A percentile compares a stretch with the other conserved stretches of the same genome.
Evolutionary conservation across 2,888 invertebrate species (phyloP).

Genomic region (Acanthopleura granulata): DNA sequence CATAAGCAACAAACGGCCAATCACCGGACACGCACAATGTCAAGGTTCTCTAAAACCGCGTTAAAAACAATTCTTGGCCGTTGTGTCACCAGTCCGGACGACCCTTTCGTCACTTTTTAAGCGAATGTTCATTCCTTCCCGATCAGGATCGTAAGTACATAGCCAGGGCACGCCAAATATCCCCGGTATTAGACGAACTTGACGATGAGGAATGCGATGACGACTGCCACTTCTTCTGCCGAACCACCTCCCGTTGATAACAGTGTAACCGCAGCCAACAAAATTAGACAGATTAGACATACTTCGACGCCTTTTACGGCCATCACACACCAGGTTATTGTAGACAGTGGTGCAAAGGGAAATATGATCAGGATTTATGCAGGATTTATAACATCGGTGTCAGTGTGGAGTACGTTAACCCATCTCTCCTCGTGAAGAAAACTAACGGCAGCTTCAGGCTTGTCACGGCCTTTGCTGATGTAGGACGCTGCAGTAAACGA

Average conservation of each 20-base stretch:
- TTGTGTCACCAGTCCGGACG: conserved; percentile 35
- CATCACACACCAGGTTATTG: not conserved
- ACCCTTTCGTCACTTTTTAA: conserved; percentile 32
- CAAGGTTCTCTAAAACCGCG: not conserved
- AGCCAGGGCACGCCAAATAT: no score
- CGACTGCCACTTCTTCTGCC: no score
- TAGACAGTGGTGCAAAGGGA: conserved; percentile 5
- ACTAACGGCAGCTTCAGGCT: conserved; percentile 33
- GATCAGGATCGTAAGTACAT: conserved; percentile 31
- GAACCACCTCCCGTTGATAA: no score
- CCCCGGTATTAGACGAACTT: no score
- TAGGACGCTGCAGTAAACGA: conserved; percentile 41
- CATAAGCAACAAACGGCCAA: not conserved
- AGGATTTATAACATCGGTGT: conserved; percentile 35
- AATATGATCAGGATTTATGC: conserved; percentile 33
- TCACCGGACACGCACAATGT: not conserved
- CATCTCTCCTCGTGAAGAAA: conserved; percentile 41
- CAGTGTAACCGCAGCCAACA: not conserved
- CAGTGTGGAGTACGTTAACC: conserved; percentile 41
- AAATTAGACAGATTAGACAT: not conserved
- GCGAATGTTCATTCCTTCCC: conserved; percentile 35
- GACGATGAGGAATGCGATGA: no score
- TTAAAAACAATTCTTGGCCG: conserved; percentile 22
- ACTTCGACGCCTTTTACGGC: no score
- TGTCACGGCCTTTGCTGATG: conserved; percentile 38